Evolutionary conservation across 1,140 invertebrate genomes (phyloP), one percentile per base, ranked within the genome.

Genomic region (Papilio helenus): DNA sequence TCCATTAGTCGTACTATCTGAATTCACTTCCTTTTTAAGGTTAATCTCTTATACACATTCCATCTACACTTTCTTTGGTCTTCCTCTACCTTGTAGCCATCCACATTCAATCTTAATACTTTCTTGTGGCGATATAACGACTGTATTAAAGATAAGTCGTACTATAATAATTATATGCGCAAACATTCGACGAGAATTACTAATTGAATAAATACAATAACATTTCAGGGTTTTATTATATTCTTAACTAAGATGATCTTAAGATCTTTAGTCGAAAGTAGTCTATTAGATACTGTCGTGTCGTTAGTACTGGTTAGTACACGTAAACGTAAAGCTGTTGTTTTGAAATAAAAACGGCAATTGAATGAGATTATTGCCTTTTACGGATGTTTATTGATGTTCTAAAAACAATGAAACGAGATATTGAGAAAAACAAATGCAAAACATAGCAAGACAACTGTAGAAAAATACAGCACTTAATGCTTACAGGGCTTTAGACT

Each of bases 101-200:
- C 34, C 34, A 39, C 8, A 39, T 39, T 39, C 5, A 39, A 39
- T 39, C 7, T 39, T 39, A 39, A 8, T 39, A 39, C 7, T 39
- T 39, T 39, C 34, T 39, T 39, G 34, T 1, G 34, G 34, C 1
- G 5, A 20, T 12, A 14, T 61, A 12, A 14, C 10, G 12, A 34
- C 23, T 39, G 39, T 29, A 18, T 71, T 26, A 26, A 76, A 26
- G 80, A 79, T 83, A 79, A 79, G 61, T 68, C 34, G 49, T 18
- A 68, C 46, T 55, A 77, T 72, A 81, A 82, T 85, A 86, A 87
- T 83, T 79, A 65, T 16, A 39, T 55, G 42, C 34, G 58, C 65
- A 84, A 83, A 85, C 80, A 81, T 72, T 78, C 23, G 49, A 65
- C 72, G 29, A 16, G 10, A 79, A 49, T 42, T 80, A 58, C 44